These are phyloP conservation scores for Galaxea fascicularis DNA, from an alignment of 92 coral and sea anemone species.

Conservation along the genomic window DNA sequence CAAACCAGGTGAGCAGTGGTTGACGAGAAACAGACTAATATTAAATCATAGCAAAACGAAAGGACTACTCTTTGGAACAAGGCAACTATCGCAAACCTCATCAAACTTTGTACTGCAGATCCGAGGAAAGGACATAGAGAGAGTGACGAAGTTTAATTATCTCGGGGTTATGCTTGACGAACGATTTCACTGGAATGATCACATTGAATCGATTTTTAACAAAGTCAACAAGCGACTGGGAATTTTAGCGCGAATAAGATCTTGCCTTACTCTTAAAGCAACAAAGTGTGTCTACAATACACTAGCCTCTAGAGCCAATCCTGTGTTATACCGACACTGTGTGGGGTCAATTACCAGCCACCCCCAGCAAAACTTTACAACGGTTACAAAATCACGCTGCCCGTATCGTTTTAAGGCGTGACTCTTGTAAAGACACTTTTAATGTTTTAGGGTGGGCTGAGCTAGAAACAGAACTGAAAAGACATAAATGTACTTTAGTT, in stretches of 20 bases:
- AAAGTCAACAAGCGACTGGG: conserved; percentile 50
- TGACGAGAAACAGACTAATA: conserved; percentile 3
- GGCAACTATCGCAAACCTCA: conserved; percentile 27
- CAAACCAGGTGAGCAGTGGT: background rate
- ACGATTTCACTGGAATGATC: conserved; percentile 58
- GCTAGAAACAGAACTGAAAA: no score
- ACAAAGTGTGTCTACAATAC: no score
- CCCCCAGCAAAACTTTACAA: no score
- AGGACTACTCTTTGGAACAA: conserved; percentile 53
- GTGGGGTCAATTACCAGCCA: no score
- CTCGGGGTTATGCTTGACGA: conserved; percentile 55
- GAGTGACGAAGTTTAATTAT: conserved; percentile 43
- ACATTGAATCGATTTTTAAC: conserved; percentile 39
- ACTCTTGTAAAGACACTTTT: no score
- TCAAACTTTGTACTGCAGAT: conserved; percentile 16
- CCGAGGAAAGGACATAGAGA: conserved; percentile 21
- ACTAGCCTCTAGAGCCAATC: no score
- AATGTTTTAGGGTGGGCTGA: no score
- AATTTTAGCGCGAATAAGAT: background rate
- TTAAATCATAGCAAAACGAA: conserved; percentile 51
- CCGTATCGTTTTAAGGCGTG: no score
- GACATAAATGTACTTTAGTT: no score
- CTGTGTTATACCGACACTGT: no score
- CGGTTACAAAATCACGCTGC: no score
- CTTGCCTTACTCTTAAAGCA: background rate